Conservation (phyloP, 2,888 invertebrate genomes). For the Apoderus coryli region DNA sequence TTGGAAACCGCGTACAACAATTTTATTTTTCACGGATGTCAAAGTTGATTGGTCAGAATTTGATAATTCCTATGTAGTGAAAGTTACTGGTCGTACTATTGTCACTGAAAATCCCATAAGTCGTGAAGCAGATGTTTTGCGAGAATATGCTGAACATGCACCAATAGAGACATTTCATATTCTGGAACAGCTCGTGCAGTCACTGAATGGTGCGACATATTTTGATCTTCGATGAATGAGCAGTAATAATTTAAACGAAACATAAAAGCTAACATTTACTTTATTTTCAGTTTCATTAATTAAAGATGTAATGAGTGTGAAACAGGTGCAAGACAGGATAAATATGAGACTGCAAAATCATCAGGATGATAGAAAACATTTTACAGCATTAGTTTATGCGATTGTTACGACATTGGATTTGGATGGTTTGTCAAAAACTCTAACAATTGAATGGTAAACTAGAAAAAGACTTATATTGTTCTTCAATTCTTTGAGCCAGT, state of each 20-base stretch:
- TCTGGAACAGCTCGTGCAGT: constrained; percentile 24
- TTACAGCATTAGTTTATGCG: constrained; percentile 55
- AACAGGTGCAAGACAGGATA: constrained; percentile 38
- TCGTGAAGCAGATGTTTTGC: constrained; percentile 42
- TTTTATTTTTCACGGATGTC: constrained; percentile 57
- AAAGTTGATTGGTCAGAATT: constrained; percentile 44
- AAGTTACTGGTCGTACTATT: constrained; percentile 40
- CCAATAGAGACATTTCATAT: constrained; percentile 27
- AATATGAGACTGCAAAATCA: constrained; percentile 28
- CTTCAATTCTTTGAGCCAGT: no score
- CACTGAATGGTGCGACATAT: no score
- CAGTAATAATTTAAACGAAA: no score
- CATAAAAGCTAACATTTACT: no score
- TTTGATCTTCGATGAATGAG: no score
- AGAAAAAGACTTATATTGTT: no score
- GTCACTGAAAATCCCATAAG: constrained; percentile 61
- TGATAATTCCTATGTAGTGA: constrained; percentile 36
- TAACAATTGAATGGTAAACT: constrained; percentile 32
- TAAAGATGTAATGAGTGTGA: constrained; percentile 43
- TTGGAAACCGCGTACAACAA: constrained; percentile 55
- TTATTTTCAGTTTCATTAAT: background rate
- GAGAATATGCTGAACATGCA: constrained; percentile 35
- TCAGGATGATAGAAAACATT: constrained; percentile 37
- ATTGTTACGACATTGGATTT: constrained; percentile 56
- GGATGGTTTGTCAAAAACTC: constrained; percentile 35